Conservation (phyloP, 1,140 invertebrate genomes). For the Drosophila ironensis region DNA sequence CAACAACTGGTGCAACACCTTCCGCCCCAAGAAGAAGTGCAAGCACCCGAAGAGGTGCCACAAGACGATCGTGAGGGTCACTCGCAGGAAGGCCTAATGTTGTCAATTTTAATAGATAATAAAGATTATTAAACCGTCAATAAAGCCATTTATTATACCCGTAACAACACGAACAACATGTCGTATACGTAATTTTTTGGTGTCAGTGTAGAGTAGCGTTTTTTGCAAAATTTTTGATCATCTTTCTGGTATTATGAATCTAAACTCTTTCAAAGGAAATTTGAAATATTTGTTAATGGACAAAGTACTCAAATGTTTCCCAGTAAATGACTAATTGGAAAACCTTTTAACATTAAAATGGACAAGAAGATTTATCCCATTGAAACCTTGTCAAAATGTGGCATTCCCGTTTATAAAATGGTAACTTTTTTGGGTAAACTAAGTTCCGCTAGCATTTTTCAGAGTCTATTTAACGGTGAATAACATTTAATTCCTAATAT, state of each 20-base stretch:
- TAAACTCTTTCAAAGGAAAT: neutral
- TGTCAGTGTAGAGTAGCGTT: neutral
- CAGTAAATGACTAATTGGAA: too few species aligned
- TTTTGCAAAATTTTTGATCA: neutral
- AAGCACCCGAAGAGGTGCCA: neutral
- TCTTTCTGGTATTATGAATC: neutral
- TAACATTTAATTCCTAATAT: too few species aligned
- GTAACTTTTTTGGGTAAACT: too few species aligned
- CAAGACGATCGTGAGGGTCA: conserved; percentile 1
- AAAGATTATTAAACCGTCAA: neutral
- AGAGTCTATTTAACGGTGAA: too few species aligned
- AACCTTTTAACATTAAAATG: too few species aligned
- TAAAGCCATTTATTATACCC: too few species aligned
- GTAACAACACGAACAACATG: neutral
- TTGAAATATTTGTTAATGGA: too few species aligned
- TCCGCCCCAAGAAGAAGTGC: neutral
- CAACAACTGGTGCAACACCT: conserved; percentile 4
- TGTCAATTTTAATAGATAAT: neutral
- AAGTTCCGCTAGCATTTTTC: too few species aligned
- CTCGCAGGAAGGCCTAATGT: neutral
- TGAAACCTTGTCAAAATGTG: too few species aligned
- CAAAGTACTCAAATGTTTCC: too few species aligned
- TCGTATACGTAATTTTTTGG: neutral
- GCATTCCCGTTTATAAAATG: too few species aligned
- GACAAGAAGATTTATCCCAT: too few species aligned